Conservation (phyloP, 1,140 invertebrate genomes). For the Melipona quadrifasciata region DNA sequence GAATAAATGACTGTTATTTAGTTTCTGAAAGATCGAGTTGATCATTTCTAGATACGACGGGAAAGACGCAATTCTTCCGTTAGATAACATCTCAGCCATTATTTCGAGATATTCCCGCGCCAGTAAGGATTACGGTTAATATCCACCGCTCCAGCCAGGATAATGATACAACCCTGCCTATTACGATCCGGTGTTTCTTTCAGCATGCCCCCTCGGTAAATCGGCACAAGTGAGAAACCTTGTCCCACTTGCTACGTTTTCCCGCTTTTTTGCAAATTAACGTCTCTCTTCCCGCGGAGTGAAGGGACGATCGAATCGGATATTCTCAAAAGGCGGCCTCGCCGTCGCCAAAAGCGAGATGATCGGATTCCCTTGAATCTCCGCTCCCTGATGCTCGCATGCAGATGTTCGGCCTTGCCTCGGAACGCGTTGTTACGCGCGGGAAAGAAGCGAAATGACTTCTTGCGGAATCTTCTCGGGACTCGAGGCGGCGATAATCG, state of each 20-base stretch:
- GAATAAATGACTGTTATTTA: not conserved
- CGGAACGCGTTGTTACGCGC: constrained; percentile 4
- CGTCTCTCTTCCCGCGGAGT: not conserved
- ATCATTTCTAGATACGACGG: not conserved
- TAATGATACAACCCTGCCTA: not conserved
- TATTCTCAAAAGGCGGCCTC: not conserved
- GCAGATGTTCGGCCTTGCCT: constrained; percentile 32
- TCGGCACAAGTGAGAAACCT: not conserved
- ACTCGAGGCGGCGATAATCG: constrained; percentile 35
- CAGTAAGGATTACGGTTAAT: not conserved
- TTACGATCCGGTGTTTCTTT: not conserved
- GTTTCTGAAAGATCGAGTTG: not conserved
- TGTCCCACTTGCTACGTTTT: not conserved
- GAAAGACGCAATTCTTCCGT: not conserved
- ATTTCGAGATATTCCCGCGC: not conserved
- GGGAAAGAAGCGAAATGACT: not conserved
- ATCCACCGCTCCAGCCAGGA: not conserved
- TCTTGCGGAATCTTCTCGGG: not conserved
- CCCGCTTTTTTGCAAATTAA: not conserved
- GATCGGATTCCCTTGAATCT: constrained; percentile 11
- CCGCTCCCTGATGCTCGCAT: not conserved
- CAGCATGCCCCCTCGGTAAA: too few relatives aligned
- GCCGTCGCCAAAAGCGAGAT: not conserved
- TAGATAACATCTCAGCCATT: not conserved
- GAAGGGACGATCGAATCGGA: not conserved